Evolutionary conservation across 2,797 vertebrate species (phyloP).

Genomic region (Gymnopithys bicolor): DNA sequence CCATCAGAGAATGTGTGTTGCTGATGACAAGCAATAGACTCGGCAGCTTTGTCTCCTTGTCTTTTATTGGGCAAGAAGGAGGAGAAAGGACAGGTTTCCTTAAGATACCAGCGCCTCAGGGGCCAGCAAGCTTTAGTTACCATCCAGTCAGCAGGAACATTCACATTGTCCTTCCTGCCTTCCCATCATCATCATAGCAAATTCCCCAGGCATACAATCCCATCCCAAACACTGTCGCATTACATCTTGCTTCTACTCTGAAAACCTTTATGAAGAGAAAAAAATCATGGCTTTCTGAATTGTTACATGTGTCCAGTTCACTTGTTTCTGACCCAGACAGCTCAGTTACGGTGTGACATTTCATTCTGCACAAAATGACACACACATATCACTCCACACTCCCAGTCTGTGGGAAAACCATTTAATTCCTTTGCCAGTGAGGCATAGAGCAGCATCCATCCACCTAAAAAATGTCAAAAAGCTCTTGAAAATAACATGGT

Average conservation of each 20-base stretch:
- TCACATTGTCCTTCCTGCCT: fast-evolving
- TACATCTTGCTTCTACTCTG: not conserved
- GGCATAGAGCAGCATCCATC: not conserved
- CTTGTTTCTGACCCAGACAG: not conserved
- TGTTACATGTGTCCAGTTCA: fast-evolving
- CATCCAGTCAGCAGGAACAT: not conserved
- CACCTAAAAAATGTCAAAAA: not conserved
- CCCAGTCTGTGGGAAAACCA: not conserved
- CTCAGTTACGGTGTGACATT: fast-evolving
- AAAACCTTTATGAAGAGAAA: not conserved
- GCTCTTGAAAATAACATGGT: not conserved
- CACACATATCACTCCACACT: not conserved
- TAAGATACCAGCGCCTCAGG: not conserved
- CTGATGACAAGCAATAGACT: fast-evolving
- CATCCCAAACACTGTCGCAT: not conserved
- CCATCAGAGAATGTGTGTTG: fast-evolving
- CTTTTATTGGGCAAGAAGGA: not conserved
- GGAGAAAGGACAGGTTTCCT: not conserved
- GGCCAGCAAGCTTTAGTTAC: not conserved
- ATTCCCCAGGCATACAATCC: not conserved
- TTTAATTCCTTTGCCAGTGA: not conserved
- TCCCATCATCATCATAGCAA: not conserved
- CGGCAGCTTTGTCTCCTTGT: not conserved
- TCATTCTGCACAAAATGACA: not conserved
- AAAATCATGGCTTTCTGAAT: not conserved